A percentile compares a stretch with the other conserved stretches of the same genome.
Conservation (phyloP, 1,140 invertebrate genomes). For the Potamilus streckersoni region DNA sequence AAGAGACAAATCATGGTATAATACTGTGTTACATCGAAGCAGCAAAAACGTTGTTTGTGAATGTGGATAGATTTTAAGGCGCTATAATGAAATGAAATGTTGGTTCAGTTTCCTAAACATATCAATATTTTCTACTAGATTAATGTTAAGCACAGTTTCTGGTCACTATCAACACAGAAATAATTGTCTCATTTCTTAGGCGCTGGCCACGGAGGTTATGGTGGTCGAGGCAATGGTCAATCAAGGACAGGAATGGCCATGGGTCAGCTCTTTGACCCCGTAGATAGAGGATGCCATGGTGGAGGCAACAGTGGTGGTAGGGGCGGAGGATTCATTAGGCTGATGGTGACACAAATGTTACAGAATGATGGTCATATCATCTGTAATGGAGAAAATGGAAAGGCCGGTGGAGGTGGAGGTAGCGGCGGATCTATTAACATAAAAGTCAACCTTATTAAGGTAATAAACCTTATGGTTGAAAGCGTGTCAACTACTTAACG, state of each 20-base stretch:
- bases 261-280: conserved; percentile 48
- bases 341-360: conserved; percentile 38
- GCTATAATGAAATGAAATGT: too few species aligned
- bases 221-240: conserved; percentile 38
- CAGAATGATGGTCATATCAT: conserved; percentile 50
- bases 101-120: too few species aligned
- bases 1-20: too few species aligned
- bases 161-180: too few species aligned
- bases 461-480: conserved; percentile 9
- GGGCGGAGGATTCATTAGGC: conserved; percentile 43
- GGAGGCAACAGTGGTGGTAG: conserved; percentile 30
- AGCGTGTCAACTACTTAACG: too few species aligned
- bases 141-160: too few species aligned
- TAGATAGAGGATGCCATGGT: conserved; percentile 41
- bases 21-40: too few species aligned
- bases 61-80: too few species aligned
- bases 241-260: conserved; percentile 35
- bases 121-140: too few species aligned
- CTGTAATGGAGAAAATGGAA: conserved; percentile 42
- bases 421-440: conserved; percentile 52
- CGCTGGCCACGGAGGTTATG: conserved; percentile 55
- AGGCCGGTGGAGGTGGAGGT: conserved; percentile 42
- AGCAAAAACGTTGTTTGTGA: too few species aligned
- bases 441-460: conserved; percentile 45
- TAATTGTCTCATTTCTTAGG: conserved; percentile 23